phyloP scores from a whole-genome alignment of 2,113 vertebrate genomes.

The Oxyura jamaicensis region DNA sequence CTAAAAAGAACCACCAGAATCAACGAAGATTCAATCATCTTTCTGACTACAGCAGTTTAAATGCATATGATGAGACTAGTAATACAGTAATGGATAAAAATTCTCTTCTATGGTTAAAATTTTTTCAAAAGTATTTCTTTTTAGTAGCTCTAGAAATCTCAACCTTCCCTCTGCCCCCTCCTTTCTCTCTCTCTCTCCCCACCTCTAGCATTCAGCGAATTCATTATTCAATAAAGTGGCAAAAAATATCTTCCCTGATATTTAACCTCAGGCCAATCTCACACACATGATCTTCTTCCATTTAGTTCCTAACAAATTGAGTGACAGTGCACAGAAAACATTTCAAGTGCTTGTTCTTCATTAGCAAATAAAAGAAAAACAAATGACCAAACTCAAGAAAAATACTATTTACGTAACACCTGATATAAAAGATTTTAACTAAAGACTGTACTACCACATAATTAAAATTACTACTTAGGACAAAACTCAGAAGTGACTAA shows the following conservation, averaged over 20 bases:
- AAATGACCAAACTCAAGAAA: neutral
- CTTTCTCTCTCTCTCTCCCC: neutral
- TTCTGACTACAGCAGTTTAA: neutral
- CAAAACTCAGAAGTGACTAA: neutral
- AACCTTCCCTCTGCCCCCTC: neutral
- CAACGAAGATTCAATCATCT: neutral
- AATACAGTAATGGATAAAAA: neutral
- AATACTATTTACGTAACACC: neutral
- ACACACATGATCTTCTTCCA: accelerated
- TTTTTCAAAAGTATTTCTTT: neutral
- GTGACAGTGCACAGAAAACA: neutral
- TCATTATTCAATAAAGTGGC: neutral
- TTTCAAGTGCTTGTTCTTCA: neutral
- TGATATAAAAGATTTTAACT: neutral
- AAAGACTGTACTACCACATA: neutral
- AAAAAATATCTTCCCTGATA: neutral
- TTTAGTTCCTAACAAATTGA: neutral
- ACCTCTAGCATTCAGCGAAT: neutral
- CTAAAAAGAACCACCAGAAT: neutral
- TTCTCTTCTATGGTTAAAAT: neutral
- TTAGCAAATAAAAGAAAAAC: neutral
- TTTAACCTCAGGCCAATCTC: neutral
- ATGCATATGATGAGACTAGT: neutral
- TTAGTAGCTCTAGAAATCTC: neutral
- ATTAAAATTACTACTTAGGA: neutral